Evolutionary conservation across 2,113 vertebrate genomes (phyloP).

Genomic region (Grammomys dolichurus): DNA sequence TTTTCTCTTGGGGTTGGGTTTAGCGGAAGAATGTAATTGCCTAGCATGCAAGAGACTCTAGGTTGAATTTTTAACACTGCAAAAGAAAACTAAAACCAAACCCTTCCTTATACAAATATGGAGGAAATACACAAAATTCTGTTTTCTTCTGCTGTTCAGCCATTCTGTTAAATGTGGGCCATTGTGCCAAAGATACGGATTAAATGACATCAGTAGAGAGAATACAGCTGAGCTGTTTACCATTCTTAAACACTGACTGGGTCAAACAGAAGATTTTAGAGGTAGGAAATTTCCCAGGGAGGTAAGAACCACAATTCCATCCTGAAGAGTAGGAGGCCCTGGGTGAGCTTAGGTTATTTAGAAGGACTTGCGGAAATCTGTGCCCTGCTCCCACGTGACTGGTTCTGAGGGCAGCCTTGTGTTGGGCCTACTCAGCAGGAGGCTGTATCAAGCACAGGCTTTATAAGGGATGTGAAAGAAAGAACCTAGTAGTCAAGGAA

Average conservation of each 20-base stretch:
- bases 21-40: not conserved
- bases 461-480: not conserved
- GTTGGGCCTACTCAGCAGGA: not conserved
- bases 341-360: not conserved
- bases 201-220: not conserved
- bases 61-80: not conserved
- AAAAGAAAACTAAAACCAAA: not conserved
- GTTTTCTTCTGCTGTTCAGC: not conserved
- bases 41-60: not conserved
- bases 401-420: not conserved
- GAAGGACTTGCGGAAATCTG: not conserved
- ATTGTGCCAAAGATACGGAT: slow-evolving; percentile 22
- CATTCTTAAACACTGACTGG: not conserved
- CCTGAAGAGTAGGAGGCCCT: not conserved
- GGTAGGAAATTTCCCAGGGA: slow-evolving; percentile 27
- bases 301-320: slow-evolving; percentile 10
- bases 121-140: slow-evolving; percentile 42
- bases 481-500: not conserved
- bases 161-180: not conserved
- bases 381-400: not conserved
- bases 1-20: not conserved
- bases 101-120: slow-evolving; percentile 50
- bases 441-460: not conserved
- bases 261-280: not conserved
- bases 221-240: not conserved